Evolutionary conservation across 2,113 vertebrate genomes (phyloP).

Genomic region (Calidris pygmaea): DNA sequence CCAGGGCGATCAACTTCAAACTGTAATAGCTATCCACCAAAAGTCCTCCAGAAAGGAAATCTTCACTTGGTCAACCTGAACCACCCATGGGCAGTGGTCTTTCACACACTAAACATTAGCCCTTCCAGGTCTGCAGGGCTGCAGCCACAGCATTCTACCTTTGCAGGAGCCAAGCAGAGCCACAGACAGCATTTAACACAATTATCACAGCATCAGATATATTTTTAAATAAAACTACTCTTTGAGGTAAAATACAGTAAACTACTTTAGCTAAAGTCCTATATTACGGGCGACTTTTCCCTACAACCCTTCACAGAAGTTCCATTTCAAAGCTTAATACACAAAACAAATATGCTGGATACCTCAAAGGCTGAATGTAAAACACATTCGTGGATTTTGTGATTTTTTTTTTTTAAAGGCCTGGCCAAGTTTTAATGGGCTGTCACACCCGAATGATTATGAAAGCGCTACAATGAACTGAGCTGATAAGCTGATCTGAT

Average conservation of each 20-base stretch:
- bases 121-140: fast-evolving
- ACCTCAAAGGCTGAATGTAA: conserved; percentile 27
- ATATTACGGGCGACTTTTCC: not conserved
- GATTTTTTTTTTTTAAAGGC: conserved; percentile 68
- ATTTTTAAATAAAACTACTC: not conserved
- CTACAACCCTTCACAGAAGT: not conserved
- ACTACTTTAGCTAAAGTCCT: not conserved
- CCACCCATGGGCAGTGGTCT: not conserved
- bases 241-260: not conserved
- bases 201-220: not conserved
- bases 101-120: not conserved
- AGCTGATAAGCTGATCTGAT: conserved; percentile 74
- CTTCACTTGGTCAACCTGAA: not conserved
- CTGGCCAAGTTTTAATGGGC: conserved; percentile 81
- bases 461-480: conserved; percentile 78
- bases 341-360: conserved; percentile 46
- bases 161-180: not conserved
- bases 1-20: not conserved
- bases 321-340: conserved; percentile 42
- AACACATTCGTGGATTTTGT: conserved; percentile 31
- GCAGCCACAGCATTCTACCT: not conserved
- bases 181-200: not conserved
- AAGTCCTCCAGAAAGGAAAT: not conserved
- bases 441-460: conserved; percentile 81
- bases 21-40: not conserved